Evolutionary conservation across 2,888 invertebrate genomes (phyloP).

Genomic region (Erpobdella octoculata): DNA sequence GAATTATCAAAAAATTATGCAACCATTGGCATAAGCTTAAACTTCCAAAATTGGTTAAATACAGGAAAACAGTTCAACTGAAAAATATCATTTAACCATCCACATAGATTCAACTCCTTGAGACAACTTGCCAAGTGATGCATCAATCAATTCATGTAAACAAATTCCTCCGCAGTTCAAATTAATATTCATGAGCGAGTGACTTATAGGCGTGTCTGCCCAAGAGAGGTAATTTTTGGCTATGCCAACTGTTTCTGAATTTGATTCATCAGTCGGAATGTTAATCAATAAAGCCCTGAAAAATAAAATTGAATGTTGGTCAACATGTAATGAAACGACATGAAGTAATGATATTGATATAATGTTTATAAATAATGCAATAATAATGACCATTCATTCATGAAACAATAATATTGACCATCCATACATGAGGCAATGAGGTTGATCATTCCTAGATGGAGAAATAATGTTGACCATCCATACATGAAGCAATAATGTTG

Average conservation of each 20-base stretch:
- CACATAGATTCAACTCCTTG: slow-evolving; percentile 44
- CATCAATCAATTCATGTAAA: slow-evolving; percentile 40
- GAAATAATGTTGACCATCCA: too few species aligned
- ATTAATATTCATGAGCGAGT: slow-evolving; percentile 36
- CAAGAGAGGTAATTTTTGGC: slow-evolving; percentile 43
- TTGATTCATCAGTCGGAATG: background rate
- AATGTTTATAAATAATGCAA: background rate
- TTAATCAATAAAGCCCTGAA: background rate
- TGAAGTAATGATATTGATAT: background rate
- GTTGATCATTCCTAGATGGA: too few species aligned
- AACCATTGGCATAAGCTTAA: too few species aligned
- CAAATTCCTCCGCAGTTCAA: slow-evolving; percentile 30
- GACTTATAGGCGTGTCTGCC: slow-evolving; percentile 43
- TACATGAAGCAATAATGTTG: too few species aligned
- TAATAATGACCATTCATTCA: background rate
- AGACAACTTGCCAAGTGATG: slow-evolving; percentile 43
- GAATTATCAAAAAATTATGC: too few species aligned
- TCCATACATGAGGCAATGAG: too few species aligned
- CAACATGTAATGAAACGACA: too few species aligned
- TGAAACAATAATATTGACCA: background rate
- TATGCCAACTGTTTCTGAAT: slow-evolving; percentile 24
- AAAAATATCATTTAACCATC: too few species aligned
- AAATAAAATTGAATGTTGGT: too few species aligned
- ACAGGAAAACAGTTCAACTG: too few species aligned
- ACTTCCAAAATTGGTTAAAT: too few species aligned